A percentile compares a stretch with the other conserved stretches of the same genome.
These are phyloP conservation scores for Rhamnusium bicolor DNA, from an alignment of 2,888 invertebrate genomes.

Conservation along the genomic window DNA sequence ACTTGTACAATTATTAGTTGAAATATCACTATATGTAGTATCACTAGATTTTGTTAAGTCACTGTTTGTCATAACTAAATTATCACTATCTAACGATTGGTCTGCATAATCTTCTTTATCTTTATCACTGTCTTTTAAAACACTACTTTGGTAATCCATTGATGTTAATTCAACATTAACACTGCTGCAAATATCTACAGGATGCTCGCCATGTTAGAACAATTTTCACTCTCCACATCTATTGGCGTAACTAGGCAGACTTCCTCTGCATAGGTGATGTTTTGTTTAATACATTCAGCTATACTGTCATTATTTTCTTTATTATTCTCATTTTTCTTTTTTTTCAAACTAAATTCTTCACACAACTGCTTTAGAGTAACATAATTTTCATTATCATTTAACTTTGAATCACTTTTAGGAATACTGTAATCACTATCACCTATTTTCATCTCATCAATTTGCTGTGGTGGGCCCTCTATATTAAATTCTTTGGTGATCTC, in stretches of 20 bases:
- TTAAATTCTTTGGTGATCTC: slow-evolving; percentile 71
- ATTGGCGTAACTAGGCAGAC: slow-evolving; percentile 70
- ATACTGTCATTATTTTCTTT: slow-evolving; percentile 53
- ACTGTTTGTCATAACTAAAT: slow-evolving; percentile 57
- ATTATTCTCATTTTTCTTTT: slow-evolving; percentile 38
- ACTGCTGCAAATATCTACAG: slow-evolving; percentile 69
- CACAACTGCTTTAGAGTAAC: slow-evolving; percentile 69
- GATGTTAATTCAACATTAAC: slow-evolving; percentile 65
- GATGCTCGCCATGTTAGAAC: slow-evolving; percentile 67
- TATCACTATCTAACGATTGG: slow-evolving; percentile 37
- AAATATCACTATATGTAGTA: slow-evolving; percentile 63
- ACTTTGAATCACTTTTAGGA: slow-evolving; percentile 55
- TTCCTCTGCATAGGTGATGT: slow-evolving; percentile 69
- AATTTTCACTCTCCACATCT: slow-evolving; percentile 68
- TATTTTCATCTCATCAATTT: slow-evolving; percentile 63
- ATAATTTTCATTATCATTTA: slow-evolving; percentile 66
- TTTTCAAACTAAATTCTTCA: slow-evolving; percentile 64
- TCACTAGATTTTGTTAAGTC: slow-evolving; percentile 64
- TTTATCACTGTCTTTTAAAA: slow-evolving; percentile 46
- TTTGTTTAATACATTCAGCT: slow-evolving; percentile 62
- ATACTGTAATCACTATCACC: slow-evolving; percentile 57
- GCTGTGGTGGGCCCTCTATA: slow-evolving; percentile 74
- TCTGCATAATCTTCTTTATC: slow-evolving; percentile 41
- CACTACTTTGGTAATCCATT: slow-evolving; percentile 60
- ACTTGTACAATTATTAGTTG: slow-evolving; percentile 74